Conservation (phyloP, 1,140 invertebrate species). For the Achatina immaculata region DNA sequence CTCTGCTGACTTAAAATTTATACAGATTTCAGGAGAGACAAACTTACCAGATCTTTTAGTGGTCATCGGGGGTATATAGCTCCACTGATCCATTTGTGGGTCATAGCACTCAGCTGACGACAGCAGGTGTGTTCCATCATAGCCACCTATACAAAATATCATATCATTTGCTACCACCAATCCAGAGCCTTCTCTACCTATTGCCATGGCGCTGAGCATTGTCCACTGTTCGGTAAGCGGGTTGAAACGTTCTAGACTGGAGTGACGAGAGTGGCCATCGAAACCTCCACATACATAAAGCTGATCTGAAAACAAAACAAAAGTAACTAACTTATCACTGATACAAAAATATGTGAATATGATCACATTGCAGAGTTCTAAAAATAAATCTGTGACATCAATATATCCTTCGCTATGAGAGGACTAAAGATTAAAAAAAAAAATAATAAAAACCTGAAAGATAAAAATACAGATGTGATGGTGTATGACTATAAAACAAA, state of each 20-base stretch:
- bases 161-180: slow-evolving; percentile 65
- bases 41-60: slow-evolving; percentile 61
- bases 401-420: background rate
- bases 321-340: background rate
- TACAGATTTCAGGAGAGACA: background rate
- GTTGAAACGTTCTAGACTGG: slow-evolving; percentile 66
- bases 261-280: slow-evolving; percentile 67
- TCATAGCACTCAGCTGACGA: slow-evolving; percentile 66
- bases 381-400: background rate
- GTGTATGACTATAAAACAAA: too few relatives aligned
- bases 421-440: background rate
- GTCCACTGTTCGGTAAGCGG: slow-evolving; percentile 65
- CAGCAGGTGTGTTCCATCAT: slow-evolving; percentile 65
- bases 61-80: slow-evolving; percentile 59
- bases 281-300: slow-evolving; percentile 71
- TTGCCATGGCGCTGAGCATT: slow-evolving; percentile 61
- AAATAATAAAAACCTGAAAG: too few relatives aligned
- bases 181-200: slow-evolving; percentile 67
- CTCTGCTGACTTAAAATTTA: too few relatives aligned
- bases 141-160: slow-evolving; percentile 69
- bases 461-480: too few relatives aligned
- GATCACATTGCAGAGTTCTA: too few relatives aligned
- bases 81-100: slow-evolving; percentile 63
- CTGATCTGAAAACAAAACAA: slow-evolving; percentile 49
- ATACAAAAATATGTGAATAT: background rate